Conservation (phyloP, 2,797 vertebrate species). For the Cirrhinus mrigala region DNA sequence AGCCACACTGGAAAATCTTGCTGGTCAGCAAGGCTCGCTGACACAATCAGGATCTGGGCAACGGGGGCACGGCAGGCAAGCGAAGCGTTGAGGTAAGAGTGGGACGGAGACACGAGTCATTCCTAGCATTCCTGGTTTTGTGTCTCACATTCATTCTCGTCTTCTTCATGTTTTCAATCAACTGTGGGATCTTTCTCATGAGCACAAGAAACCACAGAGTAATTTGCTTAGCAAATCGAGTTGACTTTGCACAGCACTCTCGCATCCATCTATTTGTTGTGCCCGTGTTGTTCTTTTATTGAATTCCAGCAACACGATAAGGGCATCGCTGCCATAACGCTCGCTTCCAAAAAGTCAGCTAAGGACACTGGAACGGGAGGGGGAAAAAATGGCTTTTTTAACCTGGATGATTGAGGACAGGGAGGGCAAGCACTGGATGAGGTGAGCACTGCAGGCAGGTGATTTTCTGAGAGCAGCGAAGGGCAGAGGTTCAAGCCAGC, state of each 20-base stretch:
- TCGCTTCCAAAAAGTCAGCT: constrained; percentile 40
- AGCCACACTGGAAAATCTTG: background rate
- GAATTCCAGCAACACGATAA: constrained; percentile 45
- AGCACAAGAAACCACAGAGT: constrained; percentile 53
- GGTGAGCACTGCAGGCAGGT: constrained; percentile 35
- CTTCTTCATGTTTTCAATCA: constrained; percentile 54
- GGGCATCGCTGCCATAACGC: background rate
- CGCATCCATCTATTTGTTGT: constrained; percentile 26
- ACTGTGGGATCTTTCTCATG: constrained; percentile 54
- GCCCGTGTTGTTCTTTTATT: constrained; percentile 27
- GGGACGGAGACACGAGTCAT: constrained; percentile 43
- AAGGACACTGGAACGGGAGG: constrained; percentile 27
- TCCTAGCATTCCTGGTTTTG: constrained; percentile 55
- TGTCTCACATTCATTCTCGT: constrained; percentile 51
- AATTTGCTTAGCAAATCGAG: constrained; percentile 56
- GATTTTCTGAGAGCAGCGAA: constrained; percentile 45
- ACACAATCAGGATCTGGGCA: background rate
- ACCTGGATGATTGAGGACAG: constrained; percentile 31
- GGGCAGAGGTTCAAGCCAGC: constrained; percentile 51
- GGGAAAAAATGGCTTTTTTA: constrained; percentile 24
- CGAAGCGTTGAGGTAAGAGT: constrained; percentile 48
- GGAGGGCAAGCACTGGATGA: constrained; percentile 32
- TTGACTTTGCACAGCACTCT: constrained; percentile 40
- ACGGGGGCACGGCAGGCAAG: constrained; percentile 13
- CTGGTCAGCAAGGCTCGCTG: background rate